phyloP scores from a whole-genome alignment of 2,888 invertebrate species.

The Sphinx pinastri region DNA sequence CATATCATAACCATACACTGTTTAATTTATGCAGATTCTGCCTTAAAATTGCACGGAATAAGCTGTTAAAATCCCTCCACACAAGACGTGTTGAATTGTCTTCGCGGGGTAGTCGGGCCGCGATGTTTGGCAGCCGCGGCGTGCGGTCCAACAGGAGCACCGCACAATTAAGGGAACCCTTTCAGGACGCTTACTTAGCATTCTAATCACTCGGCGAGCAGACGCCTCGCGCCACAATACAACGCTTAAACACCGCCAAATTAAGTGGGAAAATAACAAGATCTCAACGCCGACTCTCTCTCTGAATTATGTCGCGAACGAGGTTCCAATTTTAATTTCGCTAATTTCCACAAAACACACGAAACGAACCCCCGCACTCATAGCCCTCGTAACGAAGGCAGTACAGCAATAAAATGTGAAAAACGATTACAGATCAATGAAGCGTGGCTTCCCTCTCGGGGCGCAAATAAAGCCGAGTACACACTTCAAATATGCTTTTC shows the following conservation, averaged over 20 bases:
- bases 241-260: slow-evolving; percentile 71
- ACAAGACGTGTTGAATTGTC: slow-evolving; percentile 29
- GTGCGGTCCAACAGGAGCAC: slow-evolving; percentile 62
- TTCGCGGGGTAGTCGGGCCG: slow-evolving; percentile 36
- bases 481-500: slow-evolving; percentile 85
- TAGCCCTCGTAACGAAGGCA: slow-evolving; percentile 67
- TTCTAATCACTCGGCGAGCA: slow-evolving; percentile 74
- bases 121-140: slow-evolving; percentile 45
- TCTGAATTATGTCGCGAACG: slow-evolving; percentile 65
- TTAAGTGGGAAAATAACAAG: slow-evolving; percentile 76
- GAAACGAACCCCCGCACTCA: slow-evolving; percentile 61
- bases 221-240: slow-evolving; percentile 69
- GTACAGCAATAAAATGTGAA: slow-evolving; percentile 76
- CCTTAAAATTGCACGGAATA: slow-evolving; percentile 24
- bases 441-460: slow-evolving; percentile 78
- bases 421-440: slow-evolving; percentile 84
- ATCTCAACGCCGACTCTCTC: slow-evolving; percentile 46
- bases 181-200: slow-evolving; percentile 71
- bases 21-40: slow-evolving; percentile 13
- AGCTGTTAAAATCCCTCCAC: slow-evolving; percentile 23
- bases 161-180: slow-evolving; percentile 77
- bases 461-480: slow-evolving; percentile 81
- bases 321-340: slow-evolving; percentile 58
- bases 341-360: slow-evolving; percentile 62
- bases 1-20: background rate